These are phyloP conservation scores for Centropyge bicolor DNA, from an alignment of 2,797 vertebrate species.

Conservation along the genomic window DNA sequence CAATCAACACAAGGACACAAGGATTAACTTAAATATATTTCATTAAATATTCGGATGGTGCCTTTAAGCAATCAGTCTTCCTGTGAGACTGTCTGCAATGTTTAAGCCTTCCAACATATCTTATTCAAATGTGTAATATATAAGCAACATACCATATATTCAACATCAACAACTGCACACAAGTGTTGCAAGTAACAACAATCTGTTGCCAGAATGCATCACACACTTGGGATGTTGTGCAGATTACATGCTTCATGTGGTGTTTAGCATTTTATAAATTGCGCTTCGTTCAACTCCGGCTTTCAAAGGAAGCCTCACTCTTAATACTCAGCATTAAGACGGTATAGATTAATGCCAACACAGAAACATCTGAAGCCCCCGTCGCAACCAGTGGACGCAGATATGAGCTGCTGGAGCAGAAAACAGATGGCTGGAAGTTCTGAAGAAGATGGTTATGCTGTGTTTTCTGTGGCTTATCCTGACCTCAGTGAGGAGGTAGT, in stretches of 20 bases:
- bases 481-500: constrained; percentile 23
- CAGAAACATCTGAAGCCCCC: constrained; percentile 13
- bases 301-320: constrained; percentile 14
- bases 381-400: constrained; percentile 2
- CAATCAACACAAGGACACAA: not conserved
- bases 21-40: not conserved
- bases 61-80: not conserved
- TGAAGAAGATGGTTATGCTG: constrained; percentile 1
- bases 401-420: constrained; percentile 15
- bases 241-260: constrained; percentile 9
- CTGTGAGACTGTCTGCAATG: not conserved
- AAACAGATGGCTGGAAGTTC: constrained; percentile 37
- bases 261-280: constrained; percentile 14
- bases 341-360: not conserved
- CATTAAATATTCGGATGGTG: not conserved
- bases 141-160: not conserved
- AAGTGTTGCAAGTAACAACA: constrained; percentile 33
- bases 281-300: constrained; percentile 4
- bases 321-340: not conserved
- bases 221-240: constrained; percentile 23
- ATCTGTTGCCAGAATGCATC: constrained; percentile 24
- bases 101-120: not conserved
- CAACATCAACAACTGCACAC: constrained; percentile 21
- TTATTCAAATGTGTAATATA: constrained; percentile 17
- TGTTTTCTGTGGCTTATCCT: constrained; percentile 30